phyloP scores from a whole-genome alignment of 2,113 vertebrate genomes.

The Eurypyga helias region DNA sequence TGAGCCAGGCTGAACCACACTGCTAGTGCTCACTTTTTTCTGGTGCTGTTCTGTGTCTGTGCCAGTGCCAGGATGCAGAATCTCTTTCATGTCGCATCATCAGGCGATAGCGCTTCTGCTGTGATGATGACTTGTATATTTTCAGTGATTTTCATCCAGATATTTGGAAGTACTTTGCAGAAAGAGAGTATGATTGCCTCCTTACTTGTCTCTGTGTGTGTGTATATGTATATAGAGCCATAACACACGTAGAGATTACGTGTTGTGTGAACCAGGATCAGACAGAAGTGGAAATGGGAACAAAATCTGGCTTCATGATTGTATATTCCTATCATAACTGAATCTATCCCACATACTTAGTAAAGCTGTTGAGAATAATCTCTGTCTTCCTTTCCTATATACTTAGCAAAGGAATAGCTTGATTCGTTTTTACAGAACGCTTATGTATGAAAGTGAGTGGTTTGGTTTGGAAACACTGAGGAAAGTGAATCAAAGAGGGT shows the following conservation, averaged over 20 bases:
- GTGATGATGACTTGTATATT: not conserved
- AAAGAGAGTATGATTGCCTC: not conserved
- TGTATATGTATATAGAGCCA: not conserved
- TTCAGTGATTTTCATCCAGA: not conserved
- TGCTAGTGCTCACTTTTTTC: not conserved
- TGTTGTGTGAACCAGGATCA: not conserved
- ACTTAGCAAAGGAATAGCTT: not conserved
- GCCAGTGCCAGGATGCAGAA: not conserved
- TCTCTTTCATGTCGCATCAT: not conserved
- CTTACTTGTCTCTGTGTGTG: not conserved
- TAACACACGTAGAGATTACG: not conserved
- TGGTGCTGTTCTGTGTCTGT: not conserved
- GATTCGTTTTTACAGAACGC: not conserved
- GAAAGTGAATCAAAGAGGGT: not conserved
- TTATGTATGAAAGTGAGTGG: not conserved
- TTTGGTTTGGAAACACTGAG: not conserved
- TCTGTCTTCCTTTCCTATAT: not conserved
- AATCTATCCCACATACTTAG: not conserved
- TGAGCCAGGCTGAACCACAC: not conserved
- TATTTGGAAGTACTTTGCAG: constrained; percentile 9
- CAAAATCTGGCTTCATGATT: not conserved
- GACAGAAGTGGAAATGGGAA: not conserved
- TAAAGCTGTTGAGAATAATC: not conserved
- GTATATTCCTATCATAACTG: not conserved
- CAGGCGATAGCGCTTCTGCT: not conserved